These are phyloP conservation scores for Andinoacara biseriatus DNA, from an alignment of 2,113 vertebrate species.

Conservation along the genomic window DNA sequence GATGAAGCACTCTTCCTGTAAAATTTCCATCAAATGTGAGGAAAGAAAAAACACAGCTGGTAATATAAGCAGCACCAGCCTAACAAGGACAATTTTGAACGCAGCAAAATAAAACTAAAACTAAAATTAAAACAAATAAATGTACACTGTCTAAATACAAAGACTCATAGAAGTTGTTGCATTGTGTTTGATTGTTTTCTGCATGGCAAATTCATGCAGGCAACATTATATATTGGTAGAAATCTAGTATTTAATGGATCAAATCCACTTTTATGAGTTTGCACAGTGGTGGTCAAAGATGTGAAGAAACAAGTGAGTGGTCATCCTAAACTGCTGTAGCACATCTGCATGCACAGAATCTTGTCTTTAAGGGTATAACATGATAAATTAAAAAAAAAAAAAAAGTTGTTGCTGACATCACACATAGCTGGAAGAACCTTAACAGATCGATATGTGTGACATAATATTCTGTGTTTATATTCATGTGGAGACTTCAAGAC, in stretches of 20 bases:
- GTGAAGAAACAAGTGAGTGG: no score
- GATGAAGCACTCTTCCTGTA: neutral
- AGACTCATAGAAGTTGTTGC: no score
- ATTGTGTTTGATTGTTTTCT: no score
- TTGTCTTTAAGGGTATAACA: no score
- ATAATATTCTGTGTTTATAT: neutral
- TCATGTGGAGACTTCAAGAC: neutral
- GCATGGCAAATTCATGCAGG: no score
- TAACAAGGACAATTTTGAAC: neutral
- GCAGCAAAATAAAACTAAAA: neutral
- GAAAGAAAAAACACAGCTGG: neutral
- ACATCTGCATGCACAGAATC: no score
- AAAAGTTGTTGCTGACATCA: neutral
- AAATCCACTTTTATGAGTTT: no score
- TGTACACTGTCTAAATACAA: rapidly evolving
- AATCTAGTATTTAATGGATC: no score
- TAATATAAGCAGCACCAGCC: neutral
- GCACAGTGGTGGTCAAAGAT: no score
- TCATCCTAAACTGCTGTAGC: no score
- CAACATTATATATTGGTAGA: no score
- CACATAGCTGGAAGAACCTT: neutral
- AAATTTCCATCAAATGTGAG: neutral
- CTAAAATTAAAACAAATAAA: neutral
- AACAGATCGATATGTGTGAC: neutral
- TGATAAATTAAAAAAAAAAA: no score